Conservation (phyloP, 30 jellyfish, hydroid and myxozoan species). For the Sanderia malayensis region DNA sequence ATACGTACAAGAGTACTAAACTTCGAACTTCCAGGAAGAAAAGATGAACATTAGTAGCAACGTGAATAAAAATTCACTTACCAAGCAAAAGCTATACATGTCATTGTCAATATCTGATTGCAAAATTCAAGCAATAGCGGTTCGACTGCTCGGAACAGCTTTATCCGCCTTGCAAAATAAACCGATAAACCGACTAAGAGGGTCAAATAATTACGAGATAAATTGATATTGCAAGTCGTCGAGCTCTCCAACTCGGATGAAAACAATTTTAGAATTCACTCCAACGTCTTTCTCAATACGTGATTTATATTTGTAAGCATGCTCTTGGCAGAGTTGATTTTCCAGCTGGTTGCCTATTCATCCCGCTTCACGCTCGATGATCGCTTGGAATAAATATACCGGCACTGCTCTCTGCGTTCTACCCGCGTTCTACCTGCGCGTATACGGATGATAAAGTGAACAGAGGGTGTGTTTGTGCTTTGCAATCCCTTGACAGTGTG, state of each 20-base stretch:
- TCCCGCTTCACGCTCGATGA: constrained; percentile 59
- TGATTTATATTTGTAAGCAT: constrained; percentile 61
- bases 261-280: neutral
- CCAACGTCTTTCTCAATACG: constrained; percentile 53
- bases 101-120: too few species aligned
- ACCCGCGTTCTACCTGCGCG: constrained; percentile 3
- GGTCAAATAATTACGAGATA: neutral
- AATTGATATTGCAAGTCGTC: neutral
- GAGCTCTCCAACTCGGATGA: neutral
- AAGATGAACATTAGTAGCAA: too few species aligned
- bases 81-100: too few species aligned
- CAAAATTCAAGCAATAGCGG: too few species aligned
- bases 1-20: too few species aligned
- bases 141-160: too few species aligned
- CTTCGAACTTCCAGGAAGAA: too few species aligned
- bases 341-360: constrained; percentile 54
- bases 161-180: neutral
- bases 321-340: constrained; percentile 30
- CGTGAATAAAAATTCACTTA: too few species aligned
- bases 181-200: too few species aligned
- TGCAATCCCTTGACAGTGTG: too few species aligned
- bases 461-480: too few species aligned
- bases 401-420: constrained; percentile 7
- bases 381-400: neutral
- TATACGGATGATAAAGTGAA: too few species aligned